A percentile compares a stretch with the other conserved stretches of the same genome.
Conservation (phyloP, 2,888 invertebrate genomes). For the Drosophila phalerata region DNA sequence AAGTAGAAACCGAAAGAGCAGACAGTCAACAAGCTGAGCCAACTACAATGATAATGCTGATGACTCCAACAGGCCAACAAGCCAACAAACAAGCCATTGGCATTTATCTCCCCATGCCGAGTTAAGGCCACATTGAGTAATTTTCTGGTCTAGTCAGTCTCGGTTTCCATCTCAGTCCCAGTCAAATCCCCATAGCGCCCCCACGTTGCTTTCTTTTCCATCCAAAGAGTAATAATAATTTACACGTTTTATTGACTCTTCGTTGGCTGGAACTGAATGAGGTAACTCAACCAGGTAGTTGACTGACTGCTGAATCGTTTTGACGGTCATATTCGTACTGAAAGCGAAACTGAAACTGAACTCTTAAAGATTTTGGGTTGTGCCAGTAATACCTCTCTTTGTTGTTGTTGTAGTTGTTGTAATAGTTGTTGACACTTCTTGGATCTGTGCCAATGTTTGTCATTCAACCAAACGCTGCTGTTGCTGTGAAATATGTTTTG, state of each 20-base stretch:
- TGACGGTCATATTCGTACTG: constrained; percentile 64
- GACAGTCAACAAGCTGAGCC: constrained; percentile 25
- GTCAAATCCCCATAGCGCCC: constrained; percentile 13
- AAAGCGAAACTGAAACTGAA: constrained; percentile 64
- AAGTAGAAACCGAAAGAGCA: constrained; percentile 57
- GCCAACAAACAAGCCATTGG: constrained; percentile 38
- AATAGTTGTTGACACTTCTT: constrained; percentile 37
- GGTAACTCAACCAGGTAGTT: constrained; percentile 52
- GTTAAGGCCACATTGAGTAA: constrained; percentile 64
- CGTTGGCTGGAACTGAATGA: constrained; percentile 38
- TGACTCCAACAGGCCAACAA: constrained; percentile 9
- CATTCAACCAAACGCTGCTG: constrained; percentile 49
- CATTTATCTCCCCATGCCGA: constrained; percentile 31
- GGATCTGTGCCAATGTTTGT: constrained; percentile 75
- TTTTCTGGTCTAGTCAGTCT: constrained; percentile 65
- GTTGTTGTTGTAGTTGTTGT: constrained; percentile 4
- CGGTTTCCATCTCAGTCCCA: constrained; percentile 13
- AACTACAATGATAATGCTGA: constrained; percentile 17
- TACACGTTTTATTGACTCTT: constrained; percentile 60
- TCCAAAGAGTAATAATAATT: constrained; percentile 64
- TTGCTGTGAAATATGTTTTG: constrained; percentile 19
- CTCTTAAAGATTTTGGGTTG: constrained; percentile 57
- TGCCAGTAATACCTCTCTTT: constrained; percentile 33
- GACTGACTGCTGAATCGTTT: constrained; percentile 45
- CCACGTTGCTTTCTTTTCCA: constrained; percentile 65